A percentile compares a stretch with the other conserved stretches of the same genome.
phyloP scores from a whole-genome alignment of 2,888 invertebrate species.

The Pristionchus exspectatus region DNA sequence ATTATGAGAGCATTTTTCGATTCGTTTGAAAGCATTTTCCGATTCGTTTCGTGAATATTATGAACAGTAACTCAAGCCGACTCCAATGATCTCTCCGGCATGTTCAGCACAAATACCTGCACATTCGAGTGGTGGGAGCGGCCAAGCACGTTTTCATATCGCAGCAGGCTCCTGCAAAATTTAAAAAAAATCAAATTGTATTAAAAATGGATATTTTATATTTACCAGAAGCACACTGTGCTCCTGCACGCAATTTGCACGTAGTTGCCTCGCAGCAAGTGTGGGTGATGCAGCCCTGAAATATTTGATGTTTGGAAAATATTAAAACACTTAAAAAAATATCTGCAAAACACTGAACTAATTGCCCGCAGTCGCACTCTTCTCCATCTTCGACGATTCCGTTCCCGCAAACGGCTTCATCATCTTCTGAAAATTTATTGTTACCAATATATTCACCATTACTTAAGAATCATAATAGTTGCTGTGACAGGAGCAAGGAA shows the following conservation, averaged over 20 bases:
- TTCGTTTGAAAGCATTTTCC: too few relatives aligned
- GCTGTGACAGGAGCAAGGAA: background rate
- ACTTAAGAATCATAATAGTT: background rate
- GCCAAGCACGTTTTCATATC: background rate
- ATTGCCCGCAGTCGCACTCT: background rate
- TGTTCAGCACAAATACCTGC: background rate
- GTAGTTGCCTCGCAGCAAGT: background rate
- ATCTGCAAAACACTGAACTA: background rate
- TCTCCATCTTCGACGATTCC: conserved; percentile 9
- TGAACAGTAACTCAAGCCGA: too few relatives aligned
- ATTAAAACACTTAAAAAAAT: background rate
- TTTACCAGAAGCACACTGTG: background rate
- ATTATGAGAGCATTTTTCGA: too few relatives aligned
- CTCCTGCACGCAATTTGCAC: background rate
- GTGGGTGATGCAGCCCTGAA: conserved; percentile 9
- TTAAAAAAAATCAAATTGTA: too few relatives aligned
- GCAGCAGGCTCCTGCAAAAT: background rate
- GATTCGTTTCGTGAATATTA: too few relatives aligned
- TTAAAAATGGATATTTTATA: too few relatives aligned
- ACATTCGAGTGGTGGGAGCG: background rate
- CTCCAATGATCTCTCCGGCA: too few relatives aligned
- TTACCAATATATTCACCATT: too few relatives aligned
- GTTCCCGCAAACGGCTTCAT: background rate
- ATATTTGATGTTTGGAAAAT: background rate
- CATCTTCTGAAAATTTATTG: background rate